Conservation (phyloP, 2,113 vertebrate genomes). For the Pteronura brasiliensis region DNA sequence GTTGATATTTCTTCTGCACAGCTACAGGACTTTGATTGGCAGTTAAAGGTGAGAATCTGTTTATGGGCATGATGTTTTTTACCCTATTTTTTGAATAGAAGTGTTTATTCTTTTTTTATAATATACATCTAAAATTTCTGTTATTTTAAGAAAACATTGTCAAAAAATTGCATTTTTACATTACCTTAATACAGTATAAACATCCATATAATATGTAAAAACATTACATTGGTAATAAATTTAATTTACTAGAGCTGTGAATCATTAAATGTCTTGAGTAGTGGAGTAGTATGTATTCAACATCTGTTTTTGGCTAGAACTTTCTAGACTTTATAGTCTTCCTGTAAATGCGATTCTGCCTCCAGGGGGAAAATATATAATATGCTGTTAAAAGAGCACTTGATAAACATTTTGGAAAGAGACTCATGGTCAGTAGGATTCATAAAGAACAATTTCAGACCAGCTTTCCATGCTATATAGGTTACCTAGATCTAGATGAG, state of each 20-base stretch:
- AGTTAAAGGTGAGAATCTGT: slow-evolving; percentile 89
- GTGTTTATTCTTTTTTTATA: not conserved
- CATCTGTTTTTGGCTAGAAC: not conserved
- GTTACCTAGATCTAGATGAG: not conserved
- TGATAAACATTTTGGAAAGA: not conserved
- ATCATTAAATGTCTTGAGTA: slow-evolving; percentile 5
- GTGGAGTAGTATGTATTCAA: not conserved
- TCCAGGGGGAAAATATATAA: not conserved
- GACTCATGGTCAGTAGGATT: not conserved
- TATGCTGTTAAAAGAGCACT: not conserved
- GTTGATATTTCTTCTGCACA: slow-evolving; percentile 89
- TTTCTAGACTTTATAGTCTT: not conserved
- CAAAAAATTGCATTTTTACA: not conserved
- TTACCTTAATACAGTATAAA: not conserved
- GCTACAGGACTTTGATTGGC: slow-evolving; percentile 97
- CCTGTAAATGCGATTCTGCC: not conserved
- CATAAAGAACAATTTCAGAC: not conserved
- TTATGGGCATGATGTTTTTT: not conserved
- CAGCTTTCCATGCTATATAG: not conserved
- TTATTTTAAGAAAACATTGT: not conserved
- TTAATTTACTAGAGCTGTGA: not conserved
- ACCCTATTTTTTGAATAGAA: not conserved
- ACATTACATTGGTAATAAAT: not conserved
- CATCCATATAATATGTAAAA: not conserved
- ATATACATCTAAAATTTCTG: not conserved